phyloP scores from a whole-genome alignment of 2,888 invertebrate genomes.

The Sicus ferrugineus region DNA sequence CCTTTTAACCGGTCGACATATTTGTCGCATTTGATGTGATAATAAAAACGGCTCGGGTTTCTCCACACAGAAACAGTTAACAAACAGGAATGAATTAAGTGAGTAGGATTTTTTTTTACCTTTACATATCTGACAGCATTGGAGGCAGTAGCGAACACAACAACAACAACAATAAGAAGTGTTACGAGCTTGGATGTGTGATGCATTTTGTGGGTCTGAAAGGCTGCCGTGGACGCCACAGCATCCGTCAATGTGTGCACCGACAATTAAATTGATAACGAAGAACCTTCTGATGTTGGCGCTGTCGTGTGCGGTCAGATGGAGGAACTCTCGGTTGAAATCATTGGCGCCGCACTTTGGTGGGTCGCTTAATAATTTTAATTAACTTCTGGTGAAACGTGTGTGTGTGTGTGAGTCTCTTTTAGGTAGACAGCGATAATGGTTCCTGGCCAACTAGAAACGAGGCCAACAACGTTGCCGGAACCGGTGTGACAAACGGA shows the following conservation, averaged over 20 bases:
- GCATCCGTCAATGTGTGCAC: conserved; percentile 42
- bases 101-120: conserved; percentile 17
- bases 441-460: too few relatives aligned
- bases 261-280: conserved; percentile 54
- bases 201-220: background rate
- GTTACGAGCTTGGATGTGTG: background rate
- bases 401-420: too few relatives aligned
- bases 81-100: conserved; percentile 18
- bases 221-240: conserved; percentile 40
- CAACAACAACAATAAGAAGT: conserved; percentile 1
- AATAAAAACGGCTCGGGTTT: conserved; percentile 32
- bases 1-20: conserved; percentile 36
- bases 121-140: background rate
- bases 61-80: background rate
- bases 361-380: conserved; percentile 50
- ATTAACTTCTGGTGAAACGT: conserved; percentile 51
- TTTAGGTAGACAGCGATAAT: too few relatives aligned
- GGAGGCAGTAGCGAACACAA: background rate
- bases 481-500: too few relatives aligned
- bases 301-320: conserved; percentile 8
- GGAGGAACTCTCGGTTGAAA: conserved; percentile 33
- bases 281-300: conserved; percentile 26
- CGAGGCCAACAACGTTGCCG: too few relatives aligned
- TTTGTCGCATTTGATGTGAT: conserved; percentile 46
- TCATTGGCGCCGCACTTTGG: conserved; percentile 51